phyloP scores from a whole-genome alignment of 2,113 vertebrate genomes.

The Equus quagga region DNA sequence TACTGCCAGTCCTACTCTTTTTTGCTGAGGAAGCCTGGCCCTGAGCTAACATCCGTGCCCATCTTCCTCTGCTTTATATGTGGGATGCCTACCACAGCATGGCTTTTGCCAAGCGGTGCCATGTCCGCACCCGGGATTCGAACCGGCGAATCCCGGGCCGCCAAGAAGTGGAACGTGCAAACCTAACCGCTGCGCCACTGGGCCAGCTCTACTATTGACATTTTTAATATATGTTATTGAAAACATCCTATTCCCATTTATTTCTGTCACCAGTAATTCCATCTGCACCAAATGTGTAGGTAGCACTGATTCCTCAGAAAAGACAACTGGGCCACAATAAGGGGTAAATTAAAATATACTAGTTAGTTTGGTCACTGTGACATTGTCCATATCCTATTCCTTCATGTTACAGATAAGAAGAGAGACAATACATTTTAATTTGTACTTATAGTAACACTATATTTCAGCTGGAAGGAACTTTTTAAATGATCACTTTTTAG shows the following conservation, averaged over 20 bases:
- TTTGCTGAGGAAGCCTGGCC: no score
- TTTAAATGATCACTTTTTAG: not conserved
- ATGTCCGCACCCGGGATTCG: no score
- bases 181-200: no score
- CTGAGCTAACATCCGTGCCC: no score
- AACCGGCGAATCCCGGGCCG: no score
- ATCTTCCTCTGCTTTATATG: no score
- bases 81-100: no score
- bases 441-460: not conserved
- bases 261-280: constrained; percentile 22
- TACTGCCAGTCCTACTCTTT: no score
- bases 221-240: constrained; percentile 16
- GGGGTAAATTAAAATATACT: not conserved
- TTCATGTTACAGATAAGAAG: not conserved
- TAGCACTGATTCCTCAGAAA: not conserved
- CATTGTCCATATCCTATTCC: not conserved
- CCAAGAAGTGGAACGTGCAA: no score
- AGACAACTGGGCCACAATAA: not conserved
- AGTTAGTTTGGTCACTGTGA: not conserved
- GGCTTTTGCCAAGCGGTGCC: no score
- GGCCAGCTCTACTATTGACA: not conserved
- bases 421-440: not conserved
- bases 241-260: not conserved
- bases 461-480: constrained; percentile 11
- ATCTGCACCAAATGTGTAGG: not conserved